Conservation (phyloP, 2,113 vertebrate species). For the Oxyruncus cristatus region DNA sequence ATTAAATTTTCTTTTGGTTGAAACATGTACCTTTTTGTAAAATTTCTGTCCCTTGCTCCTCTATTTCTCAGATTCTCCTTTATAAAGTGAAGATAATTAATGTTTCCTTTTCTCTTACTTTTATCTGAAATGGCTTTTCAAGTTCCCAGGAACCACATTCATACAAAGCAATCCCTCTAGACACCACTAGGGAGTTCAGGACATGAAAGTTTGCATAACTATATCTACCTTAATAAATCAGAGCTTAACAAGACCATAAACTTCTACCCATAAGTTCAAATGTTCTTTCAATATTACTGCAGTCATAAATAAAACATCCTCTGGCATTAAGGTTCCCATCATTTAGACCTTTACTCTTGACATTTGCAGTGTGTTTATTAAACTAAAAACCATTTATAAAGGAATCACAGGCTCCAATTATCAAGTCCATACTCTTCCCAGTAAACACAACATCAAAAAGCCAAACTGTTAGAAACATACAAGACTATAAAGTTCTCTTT, state of each 20-base stretch:
- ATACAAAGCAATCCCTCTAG: background rate
- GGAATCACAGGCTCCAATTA: background rate
- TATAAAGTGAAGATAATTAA: background rate
- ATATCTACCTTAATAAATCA: background rate
- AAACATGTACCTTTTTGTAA: background rate
- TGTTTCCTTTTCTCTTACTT: background rate
- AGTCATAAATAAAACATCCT: background rate
- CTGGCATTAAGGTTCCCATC: background rate
- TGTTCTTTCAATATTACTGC: background rate
- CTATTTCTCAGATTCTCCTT: background rate
- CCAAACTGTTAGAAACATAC: background rate
- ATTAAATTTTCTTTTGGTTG: background rate
- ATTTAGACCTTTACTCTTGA: background rate
- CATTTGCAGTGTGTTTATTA: background rate
- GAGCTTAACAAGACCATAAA: constrained; percentile 16
- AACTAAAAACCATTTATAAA: background rate
- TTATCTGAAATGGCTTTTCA: constrained; percentile 17
- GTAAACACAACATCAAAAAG: constrained; percentile 19
- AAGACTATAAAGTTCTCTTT: constrained; percentile 13
- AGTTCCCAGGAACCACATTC: background rate
- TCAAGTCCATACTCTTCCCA: background rate
- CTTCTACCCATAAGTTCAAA: background rate
- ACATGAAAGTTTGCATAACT: background rate
- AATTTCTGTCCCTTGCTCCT: background rate
- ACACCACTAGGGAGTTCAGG: background rate